These are phyloP conservation scores for Strix uralensis DNA, from an alignment of 2,113 vertebrate species.

Conservation along the genomic window DNA sequence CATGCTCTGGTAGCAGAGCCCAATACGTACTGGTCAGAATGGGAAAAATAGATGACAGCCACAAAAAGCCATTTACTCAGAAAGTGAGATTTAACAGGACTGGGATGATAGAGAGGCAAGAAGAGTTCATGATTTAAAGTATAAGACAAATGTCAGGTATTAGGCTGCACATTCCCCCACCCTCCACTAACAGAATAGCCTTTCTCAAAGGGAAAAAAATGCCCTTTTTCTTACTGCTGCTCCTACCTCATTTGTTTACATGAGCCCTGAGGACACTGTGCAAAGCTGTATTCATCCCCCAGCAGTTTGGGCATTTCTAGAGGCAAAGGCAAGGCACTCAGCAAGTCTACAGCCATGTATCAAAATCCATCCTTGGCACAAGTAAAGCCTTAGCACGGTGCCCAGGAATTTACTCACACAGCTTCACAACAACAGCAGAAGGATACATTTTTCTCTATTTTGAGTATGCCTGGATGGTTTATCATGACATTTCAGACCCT, in stretches of 20 bases:
- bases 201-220: not conserved
- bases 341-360: not conserved
- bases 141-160: not conserved
- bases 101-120: not conserved
- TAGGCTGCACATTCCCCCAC: not conserved
- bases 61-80: not conserved
- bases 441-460: not conserved
- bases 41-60: not conserved
- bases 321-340: not conserved
- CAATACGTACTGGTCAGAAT: fast-evolving
- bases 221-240: not conserved
- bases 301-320: not conserved
- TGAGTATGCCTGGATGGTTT: not conserved
- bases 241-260: not conserved
- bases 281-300: not conserved
- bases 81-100: not conserved
- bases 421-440: not conserved
- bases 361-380: not conserved
- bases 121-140: not conserved
- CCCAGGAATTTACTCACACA: not conserved
- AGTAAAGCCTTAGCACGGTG: not conserved
- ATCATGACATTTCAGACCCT: not conserved
- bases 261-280: not conserved
- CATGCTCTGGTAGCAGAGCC: not conserved
- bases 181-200: not conserved